Percentiles rank a stretch among this genome's conserved stretches.
These are phyloP conservation scores for Cettia cetti DNA, from an alignment of 2,113 vertebrate species.

Conservation along the genomic window DNA sequence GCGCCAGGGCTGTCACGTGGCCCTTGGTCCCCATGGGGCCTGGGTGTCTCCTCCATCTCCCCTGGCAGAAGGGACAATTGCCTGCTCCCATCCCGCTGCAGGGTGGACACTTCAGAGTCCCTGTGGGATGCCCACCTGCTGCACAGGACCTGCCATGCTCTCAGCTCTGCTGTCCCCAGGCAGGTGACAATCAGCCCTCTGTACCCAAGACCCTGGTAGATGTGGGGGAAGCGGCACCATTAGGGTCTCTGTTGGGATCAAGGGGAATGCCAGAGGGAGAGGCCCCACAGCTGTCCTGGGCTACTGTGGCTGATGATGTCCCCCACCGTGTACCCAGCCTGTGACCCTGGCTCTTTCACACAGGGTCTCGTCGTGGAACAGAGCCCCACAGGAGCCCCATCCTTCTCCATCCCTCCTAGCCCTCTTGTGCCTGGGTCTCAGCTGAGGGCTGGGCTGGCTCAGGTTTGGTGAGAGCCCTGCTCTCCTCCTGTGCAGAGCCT, in stretches of 20 bases:
- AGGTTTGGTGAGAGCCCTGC: neutral
- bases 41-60: neutral
- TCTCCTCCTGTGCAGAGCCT: neutral
- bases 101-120: neutral
- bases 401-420: neutral
- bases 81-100: fast-evolving
- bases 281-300: neutral
- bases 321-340: neutral
- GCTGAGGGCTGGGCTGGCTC: neutral
- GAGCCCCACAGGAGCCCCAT: neutral
- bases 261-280: neutral
- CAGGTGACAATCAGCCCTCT: neutral
- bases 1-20: neutral
- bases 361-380: neutral
- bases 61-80: neutral
- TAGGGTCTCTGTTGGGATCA: neutral
- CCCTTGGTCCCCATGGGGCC: neutral
- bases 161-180: neutral
- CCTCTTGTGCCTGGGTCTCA: neutral
- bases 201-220: fast-evolving
- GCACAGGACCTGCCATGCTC: neutral
- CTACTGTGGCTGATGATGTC: fast-evolving
- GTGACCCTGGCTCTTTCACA: neutral
- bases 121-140: neutral
- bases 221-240: fast-evolving